Base-by-base conservation (phyloP, 2,888 invertebrate species). In the Cepaea hortensis region DNA sequence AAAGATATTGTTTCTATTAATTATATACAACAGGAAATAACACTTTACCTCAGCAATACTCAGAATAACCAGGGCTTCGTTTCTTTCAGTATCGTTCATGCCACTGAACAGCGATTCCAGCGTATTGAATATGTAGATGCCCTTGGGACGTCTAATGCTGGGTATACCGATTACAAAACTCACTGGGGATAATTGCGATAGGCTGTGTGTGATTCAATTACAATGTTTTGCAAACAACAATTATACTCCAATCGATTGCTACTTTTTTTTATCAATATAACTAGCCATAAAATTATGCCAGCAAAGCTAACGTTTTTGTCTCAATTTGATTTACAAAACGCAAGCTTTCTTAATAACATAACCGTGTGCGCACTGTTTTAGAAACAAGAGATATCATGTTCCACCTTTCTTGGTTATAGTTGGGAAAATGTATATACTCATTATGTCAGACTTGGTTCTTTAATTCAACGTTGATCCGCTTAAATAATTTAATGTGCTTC, bases 151-250 rank as follows among this genome's bases (percentile, higher is more conserved):
- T 62, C 62, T 80, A 20, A 85, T 85, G 68, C 75, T 86, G 18
- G 86, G 86, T 75, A 86, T 86, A 6, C 81, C 81, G 48, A 86
- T 81, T 46, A 86, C 86, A 35, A 86, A 9, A 46, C 68, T 86
- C 75, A 86, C 81, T 82, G 79, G 13, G 35, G 62, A 62, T 23
- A 4, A 35, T 9, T 61, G 18, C 13, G 35, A 35, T 11, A 18
- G 5, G 13, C 35, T 35, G 35, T 35, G 13, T 20, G n/a, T 20
- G n/a, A 68, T 20, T 20, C 5, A 68, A 20, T 68, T 18, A 68
- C 18, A 20, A 68, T 6, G n/a, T 15, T 9, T 68, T n/a, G 13
- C n/a, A 68, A 68, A 18, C 13, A 18, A 5, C 18, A 68, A 9
- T n/a, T 68, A 15, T 18, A n/a, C 9, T 20, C 6, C 6, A 18